These are phyloP conservation scores for Centruroides vittatus DNA, from an alignment of 1,140 invertebrate genomes.

Conservation along the genomic window DNA sequence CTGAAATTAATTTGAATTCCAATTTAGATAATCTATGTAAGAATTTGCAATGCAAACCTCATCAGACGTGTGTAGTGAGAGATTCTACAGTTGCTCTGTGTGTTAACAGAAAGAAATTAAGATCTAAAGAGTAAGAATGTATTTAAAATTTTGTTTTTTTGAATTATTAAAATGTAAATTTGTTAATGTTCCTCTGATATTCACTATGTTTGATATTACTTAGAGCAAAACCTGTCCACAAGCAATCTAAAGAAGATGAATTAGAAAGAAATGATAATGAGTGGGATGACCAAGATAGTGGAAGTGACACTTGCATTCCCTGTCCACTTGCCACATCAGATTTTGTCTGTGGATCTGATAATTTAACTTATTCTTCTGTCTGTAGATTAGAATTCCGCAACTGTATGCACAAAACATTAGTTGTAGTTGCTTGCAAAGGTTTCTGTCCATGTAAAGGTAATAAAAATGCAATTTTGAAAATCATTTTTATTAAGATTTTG, in stretches of 20 bases:
- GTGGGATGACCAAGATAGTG: background rate
- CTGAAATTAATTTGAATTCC: too few species aligned
- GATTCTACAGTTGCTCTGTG: constrained; percentile 74
- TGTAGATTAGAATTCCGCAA: constrained; percentile 82
- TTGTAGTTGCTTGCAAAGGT: constrained; percentile 65
- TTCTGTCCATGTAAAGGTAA: constrained; percentile 56
- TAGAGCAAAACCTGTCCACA: background rate
- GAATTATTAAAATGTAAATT: background rate
- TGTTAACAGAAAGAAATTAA: constrained; percentile 66
- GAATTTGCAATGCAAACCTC: constrained; percentile 70
- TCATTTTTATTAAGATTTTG: too few species aligned
- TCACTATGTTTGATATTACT: background rate
- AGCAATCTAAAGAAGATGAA: constrained; percentile 1
- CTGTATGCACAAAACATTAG: constrained; percentile 61
- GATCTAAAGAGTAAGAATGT: constrained; percentile 55
- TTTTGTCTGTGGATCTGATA: constrained; percentile 78
- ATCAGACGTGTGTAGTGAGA: constrained; percentile 69
- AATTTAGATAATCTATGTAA: constrained; percentile 56
- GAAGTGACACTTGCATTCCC: constrained; percentile 41
- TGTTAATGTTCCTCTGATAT: background rate
- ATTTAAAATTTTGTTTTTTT: background rate
- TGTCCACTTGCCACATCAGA: constrained; percentile 61
- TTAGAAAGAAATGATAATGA: constrained; percentile 3
- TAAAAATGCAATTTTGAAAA: background rate
- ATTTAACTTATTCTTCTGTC: constrained; percentile 79